phyloP scores from a whole-genome alignment of 2,888 invertebrate genomes.

The Selenia dentaria region DNA sequence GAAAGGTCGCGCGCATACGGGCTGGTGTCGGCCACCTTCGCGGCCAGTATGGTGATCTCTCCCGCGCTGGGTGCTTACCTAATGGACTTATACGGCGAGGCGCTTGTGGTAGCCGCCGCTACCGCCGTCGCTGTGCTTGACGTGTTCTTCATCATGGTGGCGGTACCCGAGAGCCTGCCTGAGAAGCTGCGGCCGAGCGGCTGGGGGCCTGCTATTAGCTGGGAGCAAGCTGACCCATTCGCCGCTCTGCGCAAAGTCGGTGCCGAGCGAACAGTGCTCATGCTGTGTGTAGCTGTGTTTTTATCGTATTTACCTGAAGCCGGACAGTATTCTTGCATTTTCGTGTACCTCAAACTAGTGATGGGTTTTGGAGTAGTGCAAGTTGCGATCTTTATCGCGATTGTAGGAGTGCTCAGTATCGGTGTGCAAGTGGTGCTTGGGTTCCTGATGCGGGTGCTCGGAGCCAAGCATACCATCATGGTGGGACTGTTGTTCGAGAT shows the following conservation, averaged over 20 bases:
- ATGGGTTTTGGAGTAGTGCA: slow-evolving; percentile 98
- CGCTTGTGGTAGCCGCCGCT: slow-evolving; percentile 96
- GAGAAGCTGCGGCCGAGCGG: slow-evolving; percentile 93
- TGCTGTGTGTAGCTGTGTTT: slow-evolving; percentile 98
- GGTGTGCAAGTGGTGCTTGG: slow-evolving; percentile 96
- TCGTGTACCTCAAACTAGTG: slow-evolving; percentile 98
- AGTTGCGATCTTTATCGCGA: slow-evolving; percentile 98
- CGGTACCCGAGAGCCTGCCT: slow-evolving; percentile 98
- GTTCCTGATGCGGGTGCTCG: slow-evolving; percentile 92
- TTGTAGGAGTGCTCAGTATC: slow-evolving; percentile 98
- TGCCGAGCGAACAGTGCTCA: slow-evolving; percentile 97
- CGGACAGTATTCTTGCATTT: slow-evolving; percentile 99
- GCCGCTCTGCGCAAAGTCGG: slow-evolving; percentile 96
- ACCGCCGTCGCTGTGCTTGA: slow-evolving; percentile 98
- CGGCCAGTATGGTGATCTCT: slow-evolving; percentile 99
- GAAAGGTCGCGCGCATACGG: slow-evolving; percentile 98
- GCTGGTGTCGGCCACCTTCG: slow-evolving; percentile 99
- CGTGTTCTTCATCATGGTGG: slow-evolving; percentile 98
- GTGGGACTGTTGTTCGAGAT: slow-evolving; percentile 98
- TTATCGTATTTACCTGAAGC: slow-evolving; percentile 99
- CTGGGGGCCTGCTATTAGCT: slow-evolving; percentile 95
- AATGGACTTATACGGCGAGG: slow-evolving; percentile 93
- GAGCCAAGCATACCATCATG: slow-evolving; percentile 98
- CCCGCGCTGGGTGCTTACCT: slow-evolving; percentile 97
- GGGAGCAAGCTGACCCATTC: slow-evolving; percentile 99